Evolutionary conservation across 2,888 invertebrate species (phyloP), one percentile per base, ranked within the genome.

Genomic region (Mimas tiliae): DNA sequence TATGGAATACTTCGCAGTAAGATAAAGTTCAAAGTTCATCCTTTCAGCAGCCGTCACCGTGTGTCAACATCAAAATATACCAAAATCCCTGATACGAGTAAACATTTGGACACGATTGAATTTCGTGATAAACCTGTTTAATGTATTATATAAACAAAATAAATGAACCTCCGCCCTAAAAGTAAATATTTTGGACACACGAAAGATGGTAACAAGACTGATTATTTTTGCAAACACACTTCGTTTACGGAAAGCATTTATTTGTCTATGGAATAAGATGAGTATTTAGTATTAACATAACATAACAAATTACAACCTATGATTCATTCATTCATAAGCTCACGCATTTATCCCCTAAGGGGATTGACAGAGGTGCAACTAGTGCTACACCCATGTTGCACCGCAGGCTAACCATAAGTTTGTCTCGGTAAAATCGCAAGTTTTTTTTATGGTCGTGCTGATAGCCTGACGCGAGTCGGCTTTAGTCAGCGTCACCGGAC

Each of bases 71-170:
- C 48, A 16, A 48, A 45, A 58, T 19, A 58, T 42, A 42, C 58
- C 19, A 21, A 58, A 42, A 42, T 58, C 58, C 58, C 12, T 21
- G 38, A 42, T 58, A 16, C 52, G 45, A 52, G 63, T 50, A 64
- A 66, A 66, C 55, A 66, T 66, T 64, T 62, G 51, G 14, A 38
- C 62, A 27, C 8, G 62, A 42, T 47, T 53, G n/a, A 47, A 53
- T 42, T 47, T 55, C 27, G 12, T 64, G 52, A 58, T 65, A 52
- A 62, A 52, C 42, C n/a, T 65, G 14, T 6, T 33, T 55, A 66
- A 62, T 53, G 47, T 50, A 55, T 58, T 65, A 68, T 50, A 63
- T 62, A 63, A 65, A 68, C 65, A 63, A 65, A 69, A 63, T 58
- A 67, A 71, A 69, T 66, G 62, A 69, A 67, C 67, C 64, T 48